Evolutionary conservation across 2,888 invertebrate species (phyloP).

Genomic region (Mystacides longicornis): DNA sequence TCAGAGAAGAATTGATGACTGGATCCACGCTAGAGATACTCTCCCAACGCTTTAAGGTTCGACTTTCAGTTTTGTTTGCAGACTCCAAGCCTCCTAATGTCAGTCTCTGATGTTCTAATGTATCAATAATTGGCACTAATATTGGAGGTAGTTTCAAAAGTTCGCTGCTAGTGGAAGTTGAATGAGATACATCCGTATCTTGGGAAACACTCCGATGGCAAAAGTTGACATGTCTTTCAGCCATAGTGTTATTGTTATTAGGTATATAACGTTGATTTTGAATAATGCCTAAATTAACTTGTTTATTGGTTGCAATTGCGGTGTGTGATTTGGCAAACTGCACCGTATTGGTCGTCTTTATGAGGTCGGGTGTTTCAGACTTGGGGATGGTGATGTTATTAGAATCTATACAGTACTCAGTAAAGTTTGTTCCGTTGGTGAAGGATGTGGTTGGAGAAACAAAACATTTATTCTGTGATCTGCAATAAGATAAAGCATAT

Average conservation of each 20-base stretch:
- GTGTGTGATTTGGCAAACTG: neutral
- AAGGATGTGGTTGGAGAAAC: constrained; percentile 31
- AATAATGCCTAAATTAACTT: constrained; percentile 22
- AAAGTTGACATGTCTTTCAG: constrained; percentile 46
- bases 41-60: constrained; percentile 44
- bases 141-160: constrained; percentile 62
- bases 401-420: constrained; percentile 35
- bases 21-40: constrained; percentile 66
- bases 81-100: constrained; percentile 31
- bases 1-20: constrained; percentile 60
- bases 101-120: constrained; percentile 49
- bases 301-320: constrained; percentile 20
- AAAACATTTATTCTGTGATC: constrained; percentile 60
- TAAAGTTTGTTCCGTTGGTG: constrained; percentile 30
- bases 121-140: constrained; percentile 59
- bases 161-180: constrained; percentile 53
- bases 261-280: neutral
- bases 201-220: constrained; percentile 52
- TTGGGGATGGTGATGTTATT: constrained; percentile 14
- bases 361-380: constrained; percentile 26
- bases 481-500: constrained; percentile 30
- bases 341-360: constrained; percentile 15
- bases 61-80: constrained; percentile 5
- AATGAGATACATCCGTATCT: constrained; percentile 55
- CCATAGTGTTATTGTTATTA: constrained; percentile 37